Conservation (phyloP, 92 coral and sea anemone genomes). For the Chrysogorgia sp. region DNA sequence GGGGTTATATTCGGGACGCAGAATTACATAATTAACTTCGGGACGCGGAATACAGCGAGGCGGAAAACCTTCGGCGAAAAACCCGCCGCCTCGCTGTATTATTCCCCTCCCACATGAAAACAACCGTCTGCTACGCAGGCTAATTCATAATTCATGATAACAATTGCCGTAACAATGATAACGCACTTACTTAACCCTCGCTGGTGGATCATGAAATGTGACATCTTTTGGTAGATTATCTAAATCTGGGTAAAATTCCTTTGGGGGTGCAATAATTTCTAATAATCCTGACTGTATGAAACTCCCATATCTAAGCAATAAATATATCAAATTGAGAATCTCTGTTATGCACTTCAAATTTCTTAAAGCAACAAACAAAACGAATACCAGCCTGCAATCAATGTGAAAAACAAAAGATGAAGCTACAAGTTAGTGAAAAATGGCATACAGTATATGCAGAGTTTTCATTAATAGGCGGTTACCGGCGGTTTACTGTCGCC, state of each 20-base stretch:
- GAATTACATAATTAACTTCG: too few relatives aligned
- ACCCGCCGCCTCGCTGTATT: too few relatives aligned
- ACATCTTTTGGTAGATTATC: conserved; percentile 70
- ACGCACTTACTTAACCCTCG: conserved; percentile 80
- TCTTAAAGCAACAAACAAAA: too few relatives aligned
- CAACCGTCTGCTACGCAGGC: neutral
- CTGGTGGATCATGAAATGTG: conserved; percentile 90
- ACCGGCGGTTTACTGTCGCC: too few relatives aligned
- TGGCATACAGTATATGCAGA: too few relatives aligned
- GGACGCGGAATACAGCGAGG: too few relatives aligned
- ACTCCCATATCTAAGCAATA: conserved; percentile 56
- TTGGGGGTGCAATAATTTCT: conserved; percentile 83
- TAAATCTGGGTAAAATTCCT: conserved; percentile 85
- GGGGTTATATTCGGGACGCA: too few relatives aligned
- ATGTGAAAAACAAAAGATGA: neutral
- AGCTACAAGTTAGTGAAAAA: too few relatives aligned
- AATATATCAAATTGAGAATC: neutral
- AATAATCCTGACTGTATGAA: conserved; percentile 74
- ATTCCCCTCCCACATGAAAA: neutral
- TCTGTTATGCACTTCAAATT: neutral
- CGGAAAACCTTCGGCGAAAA: too few relatives aligned
- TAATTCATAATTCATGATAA: neutral
- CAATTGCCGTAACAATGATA: neutral
- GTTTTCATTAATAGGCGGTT: too few relatives aligned
- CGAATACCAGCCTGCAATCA: neutral